These are phyloP conservation scores for Helostoma temminkii DNA, from an alignment of 2,797 vertebrate species.

Conservation along the genomic window DNA sequence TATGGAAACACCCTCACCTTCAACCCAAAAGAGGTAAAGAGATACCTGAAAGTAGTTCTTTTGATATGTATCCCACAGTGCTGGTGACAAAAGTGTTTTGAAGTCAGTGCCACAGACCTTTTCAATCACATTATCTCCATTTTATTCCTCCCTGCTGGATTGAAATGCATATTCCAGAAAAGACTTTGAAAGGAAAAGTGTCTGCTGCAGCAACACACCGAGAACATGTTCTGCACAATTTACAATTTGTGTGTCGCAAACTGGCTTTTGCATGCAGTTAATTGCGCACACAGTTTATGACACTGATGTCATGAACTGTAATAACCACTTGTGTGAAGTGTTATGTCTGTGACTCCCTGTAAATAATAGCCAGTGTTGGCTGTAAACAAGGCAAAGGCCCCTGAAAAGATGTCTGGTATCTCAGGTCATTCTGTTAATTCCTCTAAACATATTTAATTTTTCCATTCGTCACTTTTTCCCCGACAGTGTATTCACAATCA, in stretches of 20 bases:
- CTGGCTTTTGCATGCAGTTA: slow-evolving; percentile 28
- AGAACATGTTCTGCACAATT: slow-evolving; percentile 29
- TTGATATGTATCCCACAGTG: slow-evolving; percentile 78
- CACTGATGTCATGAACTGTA: slow-evolving; percentile 65
- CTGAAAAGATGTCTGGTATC: slow-evolving; percentile 54
- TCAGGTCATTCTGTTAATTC: slow-evolving; percentile 64
- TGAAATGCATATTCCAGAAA: slow-evolving; percentile 41
- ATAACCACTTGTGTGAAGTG: slow-evolving; percentile 69
- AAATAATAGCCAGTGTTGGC: slow-evolving; percentile 80
- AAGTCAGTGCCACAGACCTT: slow-evolving; percentile 61
- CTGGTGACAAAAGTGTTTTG: slow-evolving; percentile 76
- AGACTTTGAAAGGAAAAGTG: slow-evolving; percentile 23
- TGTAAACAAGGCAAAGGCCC: slow-evolving; percentile 78
- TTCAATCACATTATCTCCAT: slow-evolving; percentile 61
- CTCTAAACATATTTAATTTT: slow-evolving; percentile 39
- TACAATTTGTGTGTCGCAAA: slow-evolving; percentile 27
- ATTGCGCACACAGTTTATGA: slow-evolving; percentile 38
- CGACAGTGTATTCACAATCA: not conserved
- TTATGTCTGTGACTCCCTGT: slow-evolving; percentile 67
- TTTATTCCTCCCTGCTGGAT: slow-evolving; percentile 43
- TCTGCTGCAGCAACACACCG: slow-evolving; percentile 11
- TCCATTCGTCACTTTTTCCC: slow-evolving; percentile 31
- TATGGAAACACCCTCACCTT: slow-evolving; percentile 81
- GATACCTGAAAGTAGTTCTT: slow-evolving; percentile 78
- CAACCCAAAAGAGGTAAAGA: slow-evolving; percentile 75